Percentiles rank a stretch among this genome's conserved stretches.
phyloP scores from a whole-genome alignment of 2,888 invertebrate genomes.

The Ectobius pallidus region DNA sequence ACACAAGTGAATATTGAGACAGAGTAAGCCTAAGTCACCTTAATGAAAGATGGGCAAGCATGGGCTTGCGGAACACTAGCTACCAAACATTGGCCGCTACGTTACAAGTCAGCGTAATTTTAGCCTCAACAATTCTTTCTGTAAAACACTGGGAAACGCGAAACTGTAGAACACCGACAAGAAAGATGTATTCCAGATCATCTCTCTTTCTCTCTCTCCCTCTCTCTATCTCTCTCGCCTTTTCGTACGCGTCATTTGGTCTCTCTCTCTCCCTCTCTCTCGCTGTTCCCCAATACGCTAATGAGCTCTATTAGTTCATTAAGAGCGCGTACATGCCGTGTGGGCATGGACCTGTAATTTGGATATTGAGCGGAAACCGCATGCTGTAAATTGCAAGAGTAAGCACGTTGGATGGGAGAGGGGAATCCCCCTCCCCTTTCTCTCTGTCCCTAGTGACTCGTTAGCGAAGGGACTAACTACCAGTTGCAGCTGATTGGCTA shows the following conservation, averaged over 20 bases:
- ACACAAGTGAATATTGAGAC: too few species aligned
- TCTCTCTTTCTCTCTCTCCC: too few species aligned
- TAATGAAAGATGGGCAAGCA: too few species aligned
- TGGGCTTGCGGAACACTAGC: too few species aligned
- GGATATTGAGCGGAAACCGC: slow-evolving; percentile 41
- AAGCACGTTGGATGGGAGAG: slow-evolving; percentile 32
- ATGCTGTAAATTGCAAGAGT: slow-evolving; percentile 41
- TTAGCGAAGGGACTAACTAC: slow-evolving; percentile 37
- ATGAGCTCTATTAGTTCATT: slow-evolving; percentile 43
- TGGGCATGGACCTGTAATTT: slow-evolving; percentile 39
- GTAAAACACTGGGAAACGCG: too few species aligned
- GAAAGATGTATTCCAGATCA: too few species aligned
- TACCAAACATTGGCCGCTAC: too few species aligned
- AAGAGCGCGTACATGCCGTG: slow-evolving; percentile 35
- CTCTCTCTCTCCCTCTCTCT: background rate
- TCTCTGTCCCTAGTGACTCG: slow-evolving; percentile 38
- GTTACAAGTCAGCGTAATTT: too few species aligned
- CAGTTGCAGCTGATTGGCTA: slow-evolving; percentile 41
- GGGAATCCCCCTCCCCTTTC: background rate
- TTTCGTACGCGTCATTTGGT: slow-evolving; percentile 21
- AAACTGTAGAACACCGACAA: too few species aligned
- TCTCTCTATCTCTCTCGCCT: background rate
- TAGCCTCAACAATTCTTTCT: too few species aligned
- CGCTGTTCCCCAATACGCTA: slow-evolving; percentile 32
- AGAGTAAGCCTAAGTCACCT: too few species aligned